Evolutionary conservation across 2,888 invertebrate species (phyloP).

Genomic region (Entomobrya proxima): DNA sequence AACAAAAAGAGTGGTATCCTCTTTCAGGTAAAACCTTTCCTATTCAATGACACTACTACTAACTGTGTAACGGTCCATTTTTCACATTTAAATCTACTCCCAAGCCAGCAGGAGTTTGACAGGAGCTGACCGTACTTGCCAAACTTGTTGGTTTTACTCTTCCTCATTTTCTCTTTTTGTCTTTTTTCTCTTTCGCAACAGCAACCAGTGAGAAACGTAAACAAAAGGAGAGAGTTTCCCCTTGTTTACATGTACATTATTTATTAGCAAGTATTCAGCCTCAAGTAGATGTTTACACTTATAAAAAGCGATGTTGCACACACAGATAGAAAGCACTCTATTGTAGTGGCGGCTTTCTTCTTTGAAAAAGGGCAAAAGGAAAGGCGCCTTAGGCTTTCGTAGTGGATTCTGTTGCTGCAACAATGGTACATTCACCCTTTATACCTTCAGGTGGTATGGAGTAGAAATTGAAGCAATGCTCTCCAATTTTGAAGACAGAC

Average conservation of each 20-base stretch:
- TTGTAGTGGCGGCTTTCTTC: too few species aligned
- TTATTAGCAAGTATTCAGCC: neutral
- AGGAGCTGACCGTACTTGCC: neutral
- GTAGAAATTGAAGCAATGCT: neutral
- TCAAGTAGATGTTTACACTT: neutral
- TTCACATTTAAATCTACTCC: neutral
- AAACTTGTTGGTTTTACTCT: neutral
- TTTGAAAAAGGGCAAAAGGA: too few species aligned
- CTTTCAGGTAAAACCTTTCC: neutral
- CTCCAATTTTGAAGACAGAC: constrained; percentile 1
- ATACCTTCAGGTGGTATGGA: neutral
- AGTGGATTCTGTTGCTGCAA: too few species aligned
- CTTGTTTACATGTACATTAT: neutral
- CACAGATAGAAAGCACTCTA: too few species aligned
- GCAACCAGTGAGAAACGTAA: neutral
- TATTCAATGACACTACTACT: neutral
- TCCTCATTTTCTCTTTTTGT: neutral
- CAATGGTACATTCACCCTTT: too few species aligned
- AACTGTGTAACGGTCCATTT: neutral
- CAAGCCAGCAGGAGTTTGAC: neutral
- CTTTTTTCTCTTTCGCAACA: neutral
- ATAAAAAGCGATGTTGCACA: too few species aligned
- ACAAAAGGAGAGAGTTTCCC: neutral
- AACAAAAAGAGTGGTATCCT: neutral
- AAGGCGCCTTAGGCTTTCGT: too few species aligned